phyloP scores from a whole-genome alignment of 2,113 vertebrate species.

The Podarcis raffonei region DNA sequence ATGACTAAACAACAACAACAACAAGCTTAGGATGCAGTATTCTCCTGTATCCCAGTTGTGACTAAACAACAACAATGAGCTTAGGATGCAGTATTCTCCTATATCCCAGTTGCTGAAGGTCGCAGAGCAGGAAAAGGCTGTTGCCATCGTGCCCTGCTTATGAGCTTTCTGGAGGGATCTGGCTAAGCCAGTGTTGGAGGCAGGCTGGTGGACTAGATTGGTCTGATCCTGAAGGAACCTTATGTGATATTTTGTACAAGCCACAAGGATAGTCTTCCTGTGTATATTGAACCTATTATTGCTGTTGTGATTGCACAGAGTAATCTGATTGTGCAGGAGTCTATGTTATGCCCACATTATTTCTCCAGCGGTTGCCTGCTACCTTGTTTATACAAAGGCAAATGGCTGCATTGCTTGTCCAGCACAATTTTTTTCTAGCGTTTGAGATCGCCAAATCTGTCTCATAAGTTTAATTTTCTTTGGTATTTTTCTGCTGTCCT shows the following conservation, averaged over 20 bases:
- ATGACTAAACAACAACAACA: no score
- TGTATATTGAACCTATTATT: not conserved
- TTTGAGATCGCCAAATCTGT: not conserved
- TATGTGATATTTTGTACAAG: not conserved
- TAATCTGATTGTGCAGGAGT: not conserved
- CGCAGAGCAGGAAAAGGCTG: not conserved
- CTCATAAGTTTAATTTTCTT: not conserved
- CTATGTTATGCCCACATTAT: not conserved
- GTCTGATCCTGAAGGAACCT: not conserved
- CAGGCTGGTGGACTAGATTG: not conserved
- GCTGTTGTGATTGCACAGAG: not conserved
- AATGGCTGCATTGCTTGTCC: not conserved
- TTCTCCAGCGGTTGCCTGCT: not conserved
- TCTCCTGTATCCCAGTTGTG: no score
- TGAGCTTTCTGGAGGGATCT: not conserved
- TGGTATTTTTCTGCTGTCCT: constrained; percentile 12
- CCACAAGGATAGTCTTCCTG: not conserved
- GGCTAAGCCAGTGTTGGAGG: not conserved
- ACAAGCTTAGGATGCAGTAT: no score
- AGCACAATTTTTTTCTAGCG: not conserved
- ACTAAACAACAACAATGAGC: no score
- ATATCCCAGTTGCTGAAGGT: not conserved
- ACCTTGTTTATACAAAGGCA: not conserved
- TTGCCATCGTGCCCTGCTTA: not conserved
- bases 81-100: not conserved